Conservation (phyloP, 2,888 invertebrate genomes). For the Ophion obscuratus region DNA sequence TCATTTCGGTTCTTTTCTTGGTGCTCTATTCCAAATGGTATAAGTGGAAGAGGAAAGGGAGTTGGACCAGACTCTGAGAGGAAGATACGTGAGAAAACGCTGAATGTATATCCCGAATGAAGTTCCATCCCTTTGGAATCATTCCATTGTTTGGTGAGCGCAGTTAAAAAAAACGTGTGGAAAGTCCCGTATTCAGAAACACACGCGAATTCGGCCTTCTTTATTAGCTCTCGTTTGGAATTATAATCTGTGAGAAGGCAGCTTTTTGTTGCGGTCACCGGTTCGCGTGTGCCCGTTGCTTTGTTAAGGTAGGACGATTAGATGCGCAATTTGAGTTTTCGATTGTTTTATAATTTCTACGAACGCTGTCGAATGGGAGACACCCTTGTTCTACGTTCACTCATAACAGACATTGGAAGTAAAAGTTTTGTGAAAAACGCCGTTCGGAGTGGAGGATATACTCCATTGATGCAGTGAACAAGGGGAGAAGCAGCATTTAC, state of each 20-base stretch:
- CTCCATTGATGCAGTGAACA: no score
- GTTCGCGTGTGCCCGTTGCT: no score
- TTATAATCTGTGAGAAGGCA: neutral
- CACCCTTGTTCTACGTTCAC: no score
- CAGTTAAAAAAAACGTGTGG: neutral
- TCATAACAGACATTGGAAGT: no score
- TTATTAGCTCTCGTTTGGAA: neutral
- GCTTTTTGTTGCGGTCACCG: neutral
- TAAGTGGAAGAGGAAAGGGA: neutral
- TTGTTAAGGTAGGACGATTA: no score
- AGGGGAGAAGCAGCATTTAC: no score
- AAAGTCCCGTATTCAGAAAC: neutral
- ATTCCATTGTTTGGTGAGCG: neutral
- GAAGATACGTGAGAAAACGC: constrained; percentile 7
- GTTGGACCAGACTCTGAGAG: neutral
- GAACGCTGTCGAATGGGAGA: no score
- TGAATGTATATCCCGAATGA: neutral
- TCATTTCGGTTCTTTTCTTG: constrained; percentile 3
- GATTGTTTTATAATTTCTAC: no score
- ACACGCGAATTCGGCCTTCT: neutral
- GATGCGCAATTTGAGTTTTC: no score
- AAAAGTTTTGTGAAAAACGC: no score
- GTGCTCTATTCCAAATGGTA: constrained; percentile 26
- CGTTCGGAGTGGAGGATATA: no score
- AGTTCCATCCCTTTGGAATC: neutral